Conservation (phyloP, 2,888 invertebrate species). For the Dryocosmus kuriphilus region DNA sequence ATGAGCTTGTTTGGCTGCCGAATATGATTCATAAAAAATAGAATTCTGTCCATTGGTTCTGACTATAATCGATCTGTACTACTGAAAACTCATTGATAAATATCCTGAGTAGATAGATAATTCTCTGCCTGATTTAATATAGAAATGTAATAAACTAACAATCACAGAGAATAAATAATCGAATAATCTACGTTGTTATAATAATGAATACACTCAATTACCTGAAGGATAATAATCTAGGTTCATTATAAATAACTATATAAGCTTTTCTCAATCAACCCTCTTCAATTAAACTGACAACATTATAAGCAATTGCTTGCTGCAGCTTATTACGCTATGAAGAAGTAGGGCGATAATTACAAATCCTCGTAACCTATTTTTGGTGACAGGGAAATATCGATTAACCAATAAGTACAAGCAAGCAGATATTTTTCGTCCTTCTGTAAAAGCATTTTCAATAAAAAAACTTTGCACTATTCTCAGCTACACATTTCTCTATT, state of each 20-base stretch:
- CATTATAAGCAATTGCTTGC: slow-evolving; percentile 1
- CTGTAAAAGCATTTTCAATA: neutral
- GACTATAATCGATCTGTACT: neutral
- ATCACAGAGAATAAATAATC: too few species aligned
- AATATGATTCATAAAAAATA: neutral
- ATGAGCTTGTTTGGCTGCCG: too few species aligned
- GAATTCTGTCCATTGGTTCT: neutral
- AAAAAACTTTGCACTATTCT: neutral
- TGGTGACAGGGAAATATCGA: slow-evolving; percentile 32
- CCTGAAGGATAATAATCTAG: neutral
- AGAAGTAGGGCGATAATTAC: slow-evolving; percentile 15
- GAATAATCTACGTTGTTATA: neutral
- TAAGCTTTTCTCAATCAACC: neutral
- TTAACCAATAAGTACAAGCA: slow-evolving; percentile 3
- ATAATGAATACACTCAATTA: neutral
- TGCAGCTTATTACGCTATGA: slow-evolving; percentile 22
- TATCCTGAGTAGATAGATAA: neutral
- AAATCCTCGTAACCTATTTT: slow-evolving; percentile 35
- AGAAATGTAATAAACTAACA: too few species aligned
- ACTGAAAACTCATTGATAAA: neutral
- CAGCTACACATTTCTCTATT: neutral
- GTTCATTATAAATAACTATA: neutral
- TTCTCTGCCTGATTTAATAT: neutral
- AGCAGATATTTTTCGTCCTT: neutral
- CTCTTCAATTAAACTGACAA: neutral